Evolutionary conservation across 2,797 vertebrate genomes (phyloP).

Genomic region (Benthosema pterotum): DNA sequence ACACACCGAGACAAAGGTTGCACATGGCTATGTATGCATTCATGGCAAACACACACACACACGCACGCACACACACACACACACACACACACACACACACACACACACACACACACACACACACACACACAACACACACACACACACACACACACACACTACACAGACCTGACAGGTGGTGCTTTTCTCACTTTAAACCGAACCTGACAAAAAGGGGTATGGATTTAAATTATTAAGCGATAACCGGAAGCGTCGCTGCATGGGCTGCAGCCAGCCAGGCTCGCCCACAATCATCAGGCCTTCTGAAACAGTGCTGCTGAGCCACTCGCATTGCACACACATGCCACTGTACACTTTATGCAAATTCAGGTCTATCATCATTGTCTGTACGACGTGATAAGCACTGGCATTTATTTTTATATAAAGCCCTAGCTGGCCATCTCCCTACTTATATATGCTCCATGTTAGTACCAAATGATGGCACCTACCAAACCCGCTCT

Average conservation of each 20-base stretch:
- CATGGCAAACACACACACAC: not conserved
- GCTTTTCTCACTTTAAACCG: constrained; percentile 34
- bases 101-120: not conserved
- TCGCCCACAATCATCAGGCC: constrained; percentile 11
- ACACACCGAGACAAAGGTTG: too few species aligned
- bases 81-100: not conserved
- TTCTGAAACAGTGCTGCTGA: not conserved
- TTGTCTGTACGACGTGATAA: too few species aligned
- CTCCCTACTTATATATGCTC: too few species aligned
- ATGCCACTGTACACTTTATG: too few species aligned
- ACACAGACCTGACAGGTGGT: constrained; percentile 34
- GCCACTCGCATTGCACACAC: too few species aligned
- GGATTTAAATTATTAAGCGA: constrained; percentile 43
- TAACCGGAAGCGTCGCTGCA: constrained; percentile 23
- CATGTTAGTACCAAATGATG: too few species aligned
- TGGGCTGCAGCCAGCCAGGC: too few species aligned
- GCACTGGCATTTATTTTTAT: too few species aligned
- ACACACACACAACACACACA: constrained; percentile 1
- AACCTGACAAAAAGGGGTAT: constrained; percentile 48
- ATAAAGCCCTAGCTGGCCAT: too few species aligned
- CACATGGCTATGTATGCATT: too few species aligned
- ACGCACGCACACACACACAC: constrained; percentile 3
- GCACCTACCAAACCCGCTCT: too few species aligned
- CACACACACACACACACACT: not conserved
- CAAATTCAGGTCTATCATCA: too few species aligned